Conservation (phyloP, 2,113 vertebrate genomes). For the Panurus biarmicus region DNA sequence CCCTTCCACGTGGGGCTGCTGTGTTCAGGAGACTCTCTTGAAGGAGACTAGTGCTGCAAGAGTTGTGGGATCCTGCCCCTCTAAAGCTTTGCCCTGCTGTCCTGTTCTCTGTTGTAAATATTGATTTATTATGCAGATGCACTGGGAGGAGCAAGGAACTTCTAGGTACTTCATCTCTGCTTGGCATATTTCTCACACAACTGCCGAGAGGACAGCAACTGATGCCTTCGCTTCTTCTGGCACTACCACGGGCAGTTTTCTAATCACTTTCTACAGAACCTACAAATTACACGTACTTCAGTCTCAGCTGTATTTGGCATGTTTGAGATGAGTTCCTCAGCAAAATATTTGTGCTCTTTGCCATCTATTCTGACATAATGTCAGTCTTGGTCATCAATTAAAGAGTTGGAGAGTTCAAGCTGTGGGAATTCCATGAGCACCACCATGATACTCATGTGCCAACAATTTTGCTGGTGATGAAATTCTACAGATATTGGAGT, state of each 20-base stretch:
- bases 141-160: background rate
- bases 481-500: background rate
- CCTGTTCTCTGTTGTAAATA: background rate
- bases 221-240: background rate
- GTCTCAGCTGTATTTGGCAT: background rate
- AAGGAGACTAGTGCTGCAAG: background rate
- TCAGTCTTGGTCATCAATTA: background rate
- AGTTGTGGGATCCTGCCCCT: background rate
- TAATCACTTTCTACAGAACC: background rate
- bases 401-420: background rate
- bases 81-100: background rate
- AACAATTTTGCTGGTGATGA: background rate
- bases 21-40: background rate
- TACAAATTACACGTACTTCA: background rate
- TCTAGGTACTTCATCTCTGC: background rate
- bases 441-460: background rate
- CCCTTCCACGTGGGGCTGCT: rapidly evolving
- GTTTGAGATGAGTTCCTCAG: background rate
- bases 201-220: background rate
- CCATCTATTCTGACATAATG: background rate
- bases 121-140: background rate
- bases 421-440: background rate
- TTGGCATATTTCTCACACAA: background rate
- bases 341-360: background rate
- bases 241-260: background rate